Conservation (phyloP, 2,888 invertebrate species). For the Cosmorhoe ocellata region DNA sequence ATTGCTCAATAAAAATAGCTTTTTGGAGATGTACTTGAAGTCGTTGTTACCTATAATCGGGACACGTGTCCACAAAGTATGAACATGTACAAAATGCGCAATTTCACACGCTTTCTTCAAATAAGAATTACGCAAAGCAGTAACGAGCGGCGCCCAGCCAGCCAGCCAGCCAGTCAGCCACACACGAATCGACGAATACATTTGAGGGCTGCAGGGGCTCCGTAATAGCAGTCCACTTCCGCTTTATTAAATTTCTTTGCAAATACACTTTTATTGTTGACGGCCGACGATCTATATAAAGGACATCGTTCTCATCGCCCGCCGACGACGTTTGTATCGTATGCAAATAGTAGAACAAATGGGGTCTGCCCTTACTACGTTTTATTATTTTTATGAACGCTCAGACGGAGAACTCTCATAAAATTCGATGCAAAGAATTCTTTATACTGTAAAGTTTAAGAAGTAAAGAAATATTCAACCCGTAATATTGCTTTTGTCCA, state of each 20-base stretch:
- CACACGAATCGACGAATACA: slow-evolving; percentile 28
- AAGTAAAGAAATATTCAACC: slow-evolving; percentile 44
- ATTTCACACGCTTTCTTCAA: slow-evolving; percentile 18
- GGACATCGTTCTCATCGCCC: slow-evolving; percentile 65
- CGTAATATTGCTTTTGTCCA: background rate
- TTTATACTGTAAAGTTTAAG: no score
- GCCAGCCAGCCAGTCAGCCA: slow-evolving; percentile 17
- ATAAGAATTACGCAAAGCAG: slow-evolving; percentile 12
- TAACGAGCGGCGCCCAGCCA: slow-evolving; percentile 22
- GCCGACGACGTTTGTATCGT: slow-evolving; percentile 70
- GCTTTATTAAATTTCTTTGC: slow-evolving; percentile 83
- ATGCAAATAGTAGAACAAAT: slow-evolving; percentile 77
- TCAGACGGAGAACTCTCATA: slow-evolving; percentile 44
- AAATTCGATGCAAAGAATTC: slow-evolving; percentile 54
- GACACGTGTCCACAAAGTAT: slow-evolving; percentile 3
- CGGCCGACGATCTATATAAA: slow-evolving; percentile 70
- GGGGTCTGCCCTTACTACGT: slow-evolving; percentile 62
- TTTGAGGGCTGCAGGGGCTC: slow-evolving; percentile 50
- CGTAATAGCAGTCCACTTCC: slow-evolving; percentile 76
- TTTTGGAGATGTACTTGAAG: slow-evolving; percentile 9
- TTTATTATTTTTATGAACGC: slow-evolving; percentile 71
- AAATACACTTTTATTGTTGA: slow-evolving; percentile 80
- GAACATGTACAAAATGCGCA: slow-evolving; percentile 14
- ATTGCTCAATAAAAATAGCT: slow-evolving; percentile 15
- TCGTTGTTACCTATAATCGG: slow-evolving; percentile 16